Evolutionary conservation across 2,113 vertebrate species (phyloP).

Genomic region (Baryphthengus martii): DNA sequence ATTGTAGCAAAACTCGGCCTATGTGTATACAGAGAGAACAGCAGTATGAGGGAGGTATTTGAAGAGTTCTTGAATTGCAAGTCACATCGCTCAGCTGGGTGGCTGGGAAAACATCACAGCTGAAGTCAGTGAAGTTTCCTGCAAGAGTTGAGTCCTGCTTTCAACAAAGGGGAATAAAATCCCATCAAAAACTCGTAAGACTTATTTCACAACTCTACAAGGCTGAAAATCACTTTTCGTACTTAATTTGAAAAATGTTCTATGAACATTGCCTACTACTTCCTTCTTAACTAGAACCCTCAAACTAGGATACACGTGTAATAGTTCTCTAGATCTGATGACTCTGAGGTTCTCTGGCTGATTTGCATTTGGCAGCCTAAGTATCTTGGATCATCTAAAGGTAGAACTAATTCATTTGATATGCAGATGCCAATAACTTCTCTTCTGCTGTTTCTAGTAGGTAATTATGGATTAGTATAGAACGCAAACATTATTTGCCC

Average conservation of each 20-base stretch:
- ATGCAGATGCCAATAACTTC: not conserved
- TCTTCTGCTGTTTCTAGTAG: not conserved
- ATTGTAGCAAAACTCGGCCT: not conserved
- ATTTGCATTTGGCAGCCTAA: not conserved
- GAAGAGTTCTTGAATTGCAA: not conserved
- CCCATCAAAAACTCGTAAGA: not conserved
- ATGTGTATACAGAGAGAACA: not conserved
- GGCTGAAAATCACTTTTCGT: not conserved
- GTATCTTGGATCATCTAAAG: not conserved
- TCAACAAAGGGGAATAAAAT: not conserved
- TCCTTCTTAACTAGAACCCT: not conserved
- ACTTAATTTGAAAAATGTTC: not conserved
- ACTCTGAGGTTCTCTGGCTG: not conserved
- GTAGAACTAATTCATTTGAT: not conserved
- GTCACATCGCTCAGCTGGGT: fast-evolving
- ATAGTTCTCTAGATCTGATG: not conserved
- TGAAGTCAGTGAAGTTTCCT: not conserved
- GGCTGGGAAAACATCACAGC: not conserved
- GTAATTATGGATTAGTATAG: not conserved
- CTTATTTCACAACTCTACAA: not conserved
- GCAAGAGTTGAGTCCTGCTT: not conserved
- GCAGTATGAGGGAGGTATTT: not conserved
- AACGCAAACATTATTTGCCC: not conserved
- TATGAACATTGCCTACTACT: not conserved
- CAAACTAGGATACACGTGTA: not conserved